A percentile compares a stretch with the other conserved stretches of the same genome.
These are phyloP conservation scores for Rapana venosa DNA, from an alignment of 2,888 invertebrate species.

Conservation along the genomic window DNA sequence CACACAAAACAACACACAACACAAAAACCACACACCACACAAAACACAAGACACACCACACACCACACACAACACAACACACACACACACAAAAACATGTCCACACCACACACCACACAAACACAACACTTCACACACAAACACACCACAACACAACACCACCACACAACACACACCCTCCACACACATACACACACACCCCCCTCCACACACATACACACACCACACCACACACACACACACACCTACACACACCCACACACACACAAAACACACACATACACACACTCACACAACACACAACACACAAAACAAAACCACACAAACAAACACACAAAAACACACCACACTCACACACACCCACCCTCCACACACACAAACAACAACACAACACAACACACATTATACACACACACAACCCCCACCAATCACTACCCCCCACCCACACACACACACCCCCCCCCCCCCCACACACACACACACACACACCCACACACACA, in stretches of 20 bases:
- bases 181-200: not conserved
- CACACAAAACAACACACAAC: not conserved
- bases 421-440: not conserved
- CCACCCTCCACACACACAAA: not conserved
- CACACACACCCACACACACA: conserved; percentile 23
- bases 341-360: not conserved
- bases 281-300: not conserved
- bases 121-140: not conserved
- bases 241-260: not conserved
- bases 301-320: not conserved
- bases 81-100: conserved; percentile 79
- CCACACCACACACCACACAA: not conserved
- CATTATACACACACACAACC: not conserved
- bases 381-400: not conserved
- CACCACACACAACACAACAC: conserved; percentile 31
- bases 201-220: not conserved
- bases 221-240: conserved; percentile 1
- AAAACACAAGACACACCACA: not conserved
- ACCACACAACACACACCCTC: not conserved
- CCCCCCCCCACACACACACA: not conserved
- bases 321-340: not conserved
- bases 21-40: not conserved
- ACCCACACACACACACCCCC: not conserved
- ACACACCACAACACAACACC: too few relatives aligned
- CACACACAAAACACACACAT: not conserved